Evolutionary conservation across 2,888 invertebrate species (phyloP).

Genomic region (Antheraea assamensis): DNA sequence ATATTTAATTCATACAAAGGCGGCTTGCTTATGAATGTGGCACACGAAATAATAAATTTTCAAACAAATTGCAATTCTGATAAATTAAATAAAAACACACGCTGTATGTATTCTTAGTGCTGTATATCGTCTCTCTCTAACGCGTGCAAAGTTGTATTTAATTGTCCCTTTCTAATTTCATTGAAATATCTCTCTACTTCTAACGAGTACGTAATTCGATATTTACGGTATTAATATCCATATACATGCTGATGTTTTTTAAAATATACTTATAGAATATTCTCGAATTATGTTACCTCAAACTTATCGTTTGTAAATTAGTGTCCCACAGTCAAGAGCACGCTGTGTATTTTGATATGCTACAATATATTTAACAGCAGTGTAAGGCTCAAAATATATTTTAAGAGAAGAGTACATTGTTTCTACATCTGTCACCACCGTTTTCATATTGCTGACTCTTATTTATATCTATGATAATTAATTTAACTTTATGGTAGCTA

Average conservation of each 20-base stretch:
- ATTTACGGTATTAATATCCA: no score
- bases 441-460: not conserved
- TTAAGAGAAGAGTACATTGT: not conserved
- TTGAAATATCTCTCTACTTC: no score
- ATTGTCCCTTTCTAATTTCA: not conserved
- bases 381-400: not conserved
- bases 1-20: not conserved
- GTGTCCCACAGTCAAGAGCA: not conserved
- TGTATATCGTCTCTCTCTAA: not conserved
- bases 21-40: not conserved
- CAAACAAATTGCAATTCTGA: no score
- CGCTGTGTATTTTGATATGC: not conserved
- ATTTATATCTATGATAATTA: not conserved
- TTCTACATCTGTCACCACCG: not conserved
- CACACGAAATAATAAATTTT: not conserved
- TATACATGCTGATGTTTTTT: no score
- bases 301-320: not conserved
- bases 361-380: not conserved
- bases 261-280: no score
- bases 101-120: no score
- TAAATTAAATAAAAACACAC: not conserved
- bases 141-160: not conserved
- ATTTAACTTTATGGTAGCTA: no score
- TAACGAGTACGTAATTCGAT: not conserved
- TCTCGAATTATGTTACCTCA: no score